Conservation (phyloP, 2,113 vertebrate species). For the Clarias gariepinus region DNA sequence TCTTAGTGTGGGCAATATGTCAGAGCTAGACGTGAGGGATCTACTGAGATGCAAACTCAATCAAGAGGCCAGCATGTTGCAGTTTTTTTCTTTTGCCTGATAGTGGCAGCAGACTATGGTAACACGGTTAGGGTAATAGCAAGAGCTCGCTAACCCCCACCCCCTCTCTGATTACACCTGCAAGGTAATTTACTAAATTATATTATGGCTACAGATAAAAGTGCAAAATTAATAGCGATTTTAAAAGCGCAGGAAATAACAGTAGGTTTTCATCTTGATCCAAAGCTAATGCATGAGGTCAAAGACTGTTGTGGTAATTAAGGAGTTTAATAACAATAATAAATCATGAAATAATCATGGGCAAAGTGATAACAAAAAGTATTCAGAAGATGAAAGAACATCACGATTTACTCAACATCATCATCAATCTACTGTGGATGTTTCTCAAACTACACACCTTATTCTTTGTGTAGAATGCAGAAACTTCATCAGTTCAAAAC, state of each 20-base stretch:
- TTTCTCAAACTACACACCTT: too few relatives aligned
- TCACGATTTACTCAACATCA: too few relatives aligned
- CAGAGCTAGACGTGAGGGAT: constrained; percentile 48
- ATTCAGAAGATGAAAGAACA: background rate
- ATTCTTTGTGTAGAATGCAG: background rate
- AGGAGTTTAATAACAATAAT: background rate
- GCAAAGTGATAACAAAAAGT: background rate
- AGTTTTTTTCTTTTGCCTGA: background rate
- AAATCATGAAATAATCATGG: background rate
- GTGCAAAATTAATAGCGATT: background rate
- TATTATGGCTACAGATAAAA: background rate
- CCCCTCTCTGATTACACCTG: too few relatives aligned
- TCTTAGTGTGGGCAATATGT: constrained; percentile 48
- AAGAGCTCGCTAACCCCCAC: too few relatives aligned
- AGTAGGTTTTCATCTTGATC: too few relatives aligned
- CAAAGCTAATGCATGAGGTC: too few relatives aligned
- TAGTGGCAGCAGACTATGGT: background rate
- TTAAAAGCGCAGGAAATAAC: too few relatives aligned
- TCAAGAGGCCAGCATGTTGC: background rate
- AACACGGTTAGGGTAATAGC: background rate
- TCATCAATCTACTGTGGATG: too few relatives aligned
- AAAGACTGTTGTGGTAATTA: background rate
- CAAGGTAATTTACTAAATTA: background rate
- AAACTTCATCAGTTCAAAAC: background rate
- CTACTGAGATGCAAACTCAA: background rate